phyloP scores from a whole-genome alignment of 2,113 vertebrate species.

The Amblyopsis rosae region DNA sequence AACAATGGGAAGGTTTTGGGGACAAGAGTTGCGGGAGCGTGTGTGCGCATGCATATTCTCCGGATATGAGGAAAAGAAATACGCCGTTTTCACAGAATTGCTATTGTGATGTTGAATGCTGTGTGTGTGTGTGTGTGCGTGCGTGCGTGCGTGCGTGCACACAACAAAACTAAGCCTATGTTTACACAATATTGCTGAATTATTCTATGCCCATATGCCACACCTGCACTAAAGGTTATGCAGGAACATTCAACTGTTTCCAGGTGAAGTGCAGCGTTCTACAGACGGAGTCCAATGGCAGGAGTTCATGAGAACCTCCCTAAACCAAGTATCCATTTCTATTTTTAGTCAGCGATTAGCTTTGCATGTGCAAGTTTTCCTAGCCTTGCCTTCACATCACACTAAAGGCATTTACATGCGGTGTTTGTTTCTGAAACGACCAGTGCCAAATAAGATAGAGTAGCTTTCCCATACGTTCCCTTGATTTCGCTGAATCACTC shows the following conservation, averaged over 20 bases:
- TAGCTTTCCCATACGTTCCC: background rate
- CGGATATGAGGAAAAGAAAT: constrained; percentile 37
- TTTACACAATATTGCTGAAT: background rate
- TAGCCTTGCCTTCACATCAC: too few species aligned
- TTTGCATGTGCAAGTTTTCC: background rate
- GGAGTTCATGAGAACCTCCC: background rate
- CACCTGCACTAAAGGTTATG: background rate
- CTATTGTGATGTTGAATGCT: background rate
- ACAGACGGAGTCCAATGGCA: background rate
- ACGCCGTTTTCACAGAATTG: background rate
- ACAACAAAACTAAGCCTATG: background rate
- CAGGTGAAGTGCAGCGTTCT: background rate
- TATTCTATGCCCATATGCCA: background rate
- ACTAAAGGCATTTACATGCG: background rate
- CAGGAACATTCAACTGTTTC: background rate
- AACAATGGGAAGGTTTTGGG: background rate
- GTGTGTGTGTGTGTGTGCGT: constrained; percentile 1
- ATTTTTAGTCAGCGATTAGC: constrained; percentile 8
- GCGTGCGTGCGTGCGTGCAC: background rate
- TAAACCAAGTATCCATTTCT: background rate
- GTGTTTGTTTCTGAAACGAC: background rate
- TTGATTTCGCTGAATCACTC: constrained; percentile 33
- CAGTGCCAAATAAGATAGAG: background rate
- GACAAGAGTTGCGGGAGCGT: background rate
- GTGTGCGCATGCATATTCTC: constrained; percentile 2